Conservation (phyloP, 2,113 vertebrate genomes). For the Chunga burmeisteri region DNA sequence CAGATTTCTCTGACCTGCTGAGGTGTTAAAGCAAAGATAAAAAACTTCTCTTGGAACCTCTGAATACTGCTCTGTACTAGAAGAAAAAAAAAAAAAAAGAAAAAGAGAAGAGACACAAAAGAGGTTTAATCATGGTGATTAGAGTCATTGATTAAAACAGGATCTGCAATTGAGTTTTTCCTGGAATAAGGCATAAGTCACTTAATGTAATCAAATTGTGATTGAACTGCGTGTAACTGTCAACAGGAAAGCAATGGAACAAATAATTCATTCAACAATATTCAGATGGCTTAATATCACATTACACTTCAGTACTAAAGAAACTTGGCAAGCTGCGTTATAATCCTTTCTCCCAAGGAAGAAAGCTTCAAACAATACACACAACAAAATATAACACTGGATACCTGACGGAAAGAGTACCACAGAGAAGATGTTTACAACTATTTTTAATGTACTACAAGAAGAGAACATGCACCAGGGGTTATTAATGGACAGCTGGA, state of each 20-base stretch:
- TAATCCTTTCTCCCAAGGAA: neutral
- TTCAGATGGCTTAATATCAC: neutral
- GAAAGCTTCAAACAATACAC: neutral
- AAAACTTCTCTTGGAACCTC: conserved; percentile 95
- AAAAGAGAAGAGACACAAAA: neutral
- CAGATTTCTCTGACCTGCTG: conserved; percentile 98
- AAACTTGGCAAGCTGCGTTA: neutral
- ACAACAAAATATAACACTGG: neutral
- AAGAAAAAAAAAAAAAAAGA: neutral
- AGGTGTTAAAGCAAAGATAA: conserved; percentile 97
- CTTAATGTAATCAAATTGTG: neutral
- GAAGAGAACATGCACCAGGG: neutral
- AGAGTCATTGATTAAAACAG: neutral
- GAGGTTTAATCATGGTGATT: neutral
- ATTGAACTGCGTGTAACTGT: neutral
- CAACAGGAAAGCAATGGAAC: neutral
- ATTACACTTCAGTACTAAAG: neutral
- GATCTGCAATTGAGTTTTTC: neutral
- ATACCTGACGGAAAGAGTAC: neutral
- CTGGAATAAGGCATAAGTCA: neutral
- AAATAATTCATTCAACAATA: neutral
- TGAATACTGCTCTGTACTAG: conserved; percentile 88
- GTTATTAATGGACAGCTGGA: neutral
- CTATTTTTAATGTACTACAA: neutral
- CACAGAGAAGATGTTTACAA: neutral